Conservation (phyloP, 2,888 invertebrate species). For the Mythimna loreyi region DNA sequence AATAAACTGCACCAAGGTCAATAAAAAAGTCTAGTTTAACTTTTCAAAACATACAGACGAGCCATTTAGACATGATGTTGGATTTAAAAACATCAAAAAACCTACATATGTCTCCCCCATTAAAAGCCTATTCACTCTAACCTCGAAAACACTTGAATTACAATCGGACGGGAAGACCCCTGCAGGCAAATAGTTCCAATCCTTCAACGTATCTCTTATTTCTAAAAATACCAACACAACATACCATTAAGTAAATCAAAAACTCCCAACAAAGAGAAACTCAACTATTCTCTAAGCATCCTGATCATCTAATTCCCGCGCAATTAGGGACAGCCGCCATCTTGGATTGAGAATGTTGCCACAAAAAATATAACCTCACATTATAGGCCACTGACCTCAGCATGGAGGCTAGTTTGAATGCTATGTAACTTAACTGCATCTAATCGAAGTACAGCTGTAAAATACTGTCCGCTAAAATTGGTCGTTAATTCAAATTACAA, state of each 20-base stretch:
- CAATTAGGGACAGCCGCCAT: slow-evolving; percentile 55
- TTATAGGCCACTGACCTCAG: slow-evolving; percentile 49
- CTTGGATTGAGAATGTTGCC: slow-evolving; percentile 53
- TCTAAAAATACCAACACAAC: neutral
- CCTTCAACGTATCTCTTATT: too few relatives aligned
- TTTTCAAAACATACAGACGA: too few relatives aligned
- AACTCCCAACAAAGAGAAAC: neutral
- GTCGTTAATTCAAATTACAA: neutral
- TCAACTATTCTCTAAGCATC: slow-evolving; percentile 10
- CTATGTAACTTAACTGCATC: slow-evolving; percentile 24
- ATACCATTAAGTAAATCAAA: neutral
- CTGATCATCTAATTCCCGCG: slow-evolving; percentile 45
- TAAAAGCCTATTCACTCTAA: too few relatives aligned
- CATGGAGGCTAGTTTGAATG: slow-evolving; percentile 27
- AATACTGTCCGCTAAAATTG: neutral
- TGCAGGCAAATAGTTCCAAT: too few relatives aligned
- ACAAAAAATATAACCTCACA: slow-evolving; percentile 58
- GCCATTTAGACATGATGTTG: too few relatives aligned
- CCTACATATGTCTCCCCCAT: too few relatives aligned
- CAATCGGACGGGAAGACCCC: too few relatives aligned
- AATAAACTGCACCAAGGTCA: too few relatives aligned
- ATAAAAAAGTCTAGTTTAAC: too few relatives aligned
- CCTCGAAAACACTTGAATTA: too few relatives aligned
- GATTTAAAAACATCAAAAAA: too few relatives aligned
- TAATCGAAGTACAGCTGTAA: neutral